Evolutionary conservation across 2,797 vertebrate species (phyloP).

Genomic region (Galaxias olidus): DNA sequence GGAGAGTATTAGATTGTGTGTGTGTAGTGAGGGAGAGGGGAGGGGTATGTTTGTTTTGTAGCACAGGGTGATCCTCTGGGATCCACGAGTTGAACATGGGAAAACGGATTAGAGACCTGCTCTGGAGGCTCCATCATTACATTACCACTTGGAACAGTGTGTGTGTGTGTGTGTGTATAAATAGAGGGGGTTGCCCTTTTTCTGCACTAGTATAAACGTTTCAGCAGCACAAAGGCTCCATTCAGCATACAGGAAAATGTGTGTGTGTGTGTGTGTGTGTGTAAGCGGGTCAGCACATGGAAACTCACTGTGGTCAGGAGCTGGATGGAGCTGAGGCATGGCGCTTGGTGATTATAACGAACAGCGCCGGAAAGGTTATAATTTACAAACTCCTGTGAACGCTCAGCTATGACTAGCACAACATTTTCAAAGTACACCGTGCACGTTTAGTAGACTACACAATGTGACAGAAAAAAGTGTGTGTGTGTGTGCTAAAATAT

Average conservation of each 20-base stretch:
- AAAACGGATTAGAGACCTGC: slow-evolving; percentile 57
- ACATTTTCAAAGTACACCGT: too few relatives aligned
- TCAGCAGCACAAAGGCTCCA: slow-evolving; percentile 56
- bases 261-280: slow-evolving; percentile 16
- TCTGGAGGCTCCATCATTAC: slow-evolving; percentile 58
- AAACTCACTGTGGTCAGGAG: slow-evolving; percentile 35
- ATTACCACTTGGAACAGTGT: slow-evolving; percentile 43
- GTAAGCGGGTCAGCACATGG: slow-evolving; percentile 39
- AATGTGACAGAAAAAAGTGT: too few relatives aligned
- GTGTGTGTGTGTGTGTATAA: slow-evolving; percentile 24
- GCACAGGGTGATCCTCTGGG: slow-evolving; percentile 59
- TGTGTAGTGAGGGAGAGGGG: slow-evolving; percentile 13
- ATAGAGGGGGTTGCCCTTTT: slow-evolving; percentile 30
- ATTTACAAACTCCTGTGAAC: too few relatives aligned
- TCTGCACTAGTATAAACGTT: slow-evolving; percentile 54
- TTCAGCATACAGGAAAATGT: slow-evolving; percentile 57
- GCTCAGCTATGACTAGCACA: too few relatives aligned
- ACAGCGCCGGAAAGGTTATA: too few relatives aligned
- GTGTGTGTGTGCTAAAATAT: too few relatives aligned
- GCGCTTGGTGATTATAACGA: too few relatives aligned
- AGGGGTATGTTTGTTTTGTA: slow-evolving; percentile 61
- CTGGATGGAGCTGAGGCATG: slow-evolving; percentile 18
- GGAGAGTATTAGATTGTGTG: slow-evolving; percentile 6
- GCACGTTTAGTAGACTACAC: too few relatives aligned
- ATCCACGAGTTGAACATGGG: slow-evolving; percentile 35